Conservation (phyloP, 2,888 invertebrate genomes). For the Cosmopolites sordidus region DNA sequence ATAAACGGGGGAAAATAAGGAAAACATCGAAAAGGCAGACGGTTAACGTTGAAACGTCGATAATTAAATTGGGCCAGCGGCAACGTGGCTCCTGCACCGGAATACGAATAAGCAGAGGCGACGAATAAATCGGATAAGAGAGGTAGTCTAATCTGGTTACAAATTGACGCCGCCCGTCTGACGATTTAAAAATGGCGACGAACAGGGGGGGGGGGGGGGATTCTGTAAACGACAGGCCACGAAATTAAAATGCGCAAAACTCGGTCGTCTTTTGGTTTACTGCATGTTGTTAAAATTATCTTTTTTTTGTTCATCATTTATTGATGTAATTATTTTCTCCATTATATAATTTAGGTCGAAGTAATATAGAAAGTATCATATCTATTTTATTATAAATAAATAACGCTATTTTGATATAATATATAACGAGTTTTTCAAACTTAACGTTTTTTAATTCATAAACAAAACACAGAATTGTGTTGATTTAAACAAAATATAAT, state of each 20-base stretch:
- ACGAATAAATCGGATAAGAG: constrained; percentile 18
- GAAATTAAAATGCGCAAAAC: background rate
- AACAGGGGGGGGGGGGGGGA: background rate
- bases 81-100: constrained; percentile 9
- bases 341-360: too few relatives aligned
- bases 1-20: background rate
- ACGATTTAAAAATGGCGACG: constrained; percentile 10
- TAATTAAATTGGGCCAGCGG: constrained; percentile 15
- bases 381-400: too few relatives aligned
- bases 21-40: constrained; percentile 5
- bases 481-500: too few relatives aligned
- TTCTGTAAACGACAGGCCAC: background rate
- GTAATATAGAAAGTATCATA: too few relatives aligned
- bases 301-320: too few relatives aligned
- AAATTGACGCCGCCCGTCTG: constrained; percentile 18
- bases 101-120: constrained; percentile 18
- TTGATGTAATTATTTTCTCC: too few relatives aligned
- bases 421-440: too few relatives aligned
- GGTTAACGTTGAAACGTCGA: constrained; percentile 10
- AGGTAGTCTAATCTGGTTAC: constrained; percentile 13
- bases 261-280: too few relatives aligned
- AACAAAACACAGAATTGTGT: too few relatives aligned
- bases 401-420: too few relatives aligned
- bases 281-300: too few relatives aligned
- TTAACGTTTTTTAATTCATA: too few relatives aligned